Conservation (phyloP, 2,113 vertebrate genomes). For the Rhagologus leucostigma region DNA sequence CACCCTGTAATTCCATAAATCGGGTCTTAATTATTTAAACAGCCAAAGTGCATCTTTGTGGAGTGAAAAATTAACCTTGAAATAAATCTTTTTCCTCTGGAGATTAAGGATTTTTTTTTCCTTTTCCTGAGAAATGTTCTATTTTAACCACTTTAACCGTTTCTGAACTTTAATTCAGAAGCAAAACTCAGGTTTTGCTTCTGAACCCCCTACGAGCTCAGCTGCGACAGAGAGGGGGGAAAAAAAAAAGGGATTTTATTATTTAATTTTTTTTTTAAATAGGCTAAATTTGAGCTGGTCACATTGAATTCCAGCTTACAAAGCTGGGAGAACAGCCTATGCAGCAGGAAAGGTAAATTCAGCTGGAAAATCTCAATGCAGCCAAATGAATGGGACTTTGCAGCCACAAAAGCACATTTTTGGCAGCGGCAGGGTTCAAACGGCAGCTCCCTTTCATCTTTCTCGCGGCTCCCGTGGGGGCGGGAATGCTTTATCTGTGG, state of each 20-base stretch:
- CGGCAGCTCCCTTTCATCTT: background rate
- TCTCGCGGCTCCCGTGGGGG: rapidly evolving
- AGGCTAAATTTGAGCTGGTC: background rate
- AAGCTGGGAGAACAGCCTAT: background rate
- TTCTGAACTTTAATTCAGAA: background rate
- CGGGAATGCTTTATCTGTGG: background rate
- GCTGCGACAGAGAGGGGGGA: background rate
- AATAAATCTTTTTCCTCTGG: background rate
- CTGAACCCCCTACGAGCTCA: background rate
- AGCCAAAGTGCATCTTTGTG: background rate
- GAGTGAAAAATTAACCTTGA: background rate
- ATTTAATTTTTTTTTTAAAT: background rate
- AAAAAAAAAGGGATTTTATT: background rate
- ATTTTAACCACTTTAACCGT: background rate
- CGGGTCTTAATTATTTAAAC: background rate
- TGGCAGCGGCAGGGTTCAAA: background rate
- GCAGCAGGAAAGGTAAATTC: background rate
- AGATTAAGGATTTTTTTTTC: background rate
- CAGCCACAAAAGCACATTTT: background rate
- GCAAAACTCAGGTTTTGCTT: background rate
- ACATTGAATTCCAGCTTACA: background rate
- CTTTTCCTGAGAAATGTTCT: background rate
- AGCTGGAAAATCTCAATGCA: background rate
- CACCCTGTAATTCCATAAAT: background rate
- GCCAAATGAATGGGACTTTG: background rate